Conservation (phyloP, 2,888 invertebrate species). For the Eledone cirrhosa region DNA sequence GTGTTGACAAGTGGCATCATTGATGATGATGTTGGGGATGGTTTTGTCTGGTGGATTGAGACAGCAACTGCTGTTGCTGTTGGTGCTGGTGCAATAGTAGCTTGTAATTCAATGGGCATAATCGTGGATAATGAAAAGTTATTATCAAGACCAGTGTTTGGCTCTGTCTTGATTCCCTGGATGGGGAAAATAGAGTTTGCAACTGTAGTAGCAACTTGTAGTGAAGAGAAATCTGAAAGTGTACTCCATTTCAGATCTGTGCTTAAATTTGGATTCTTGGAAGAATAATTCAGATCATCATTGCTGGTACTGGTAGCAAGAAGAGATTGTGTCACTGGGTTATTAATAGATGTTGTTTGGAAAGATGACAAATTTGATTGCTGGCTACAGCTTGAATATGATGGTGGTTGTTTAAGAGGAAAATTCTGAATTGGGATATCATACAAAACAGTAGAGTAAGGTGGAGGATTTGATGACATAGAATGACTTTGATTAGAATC, state of each 20-base stretch:
- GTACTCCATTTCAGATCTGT: slow-evolving; percentile 48
- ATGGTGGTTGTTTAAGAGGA: slow-evolving; percentile 74
- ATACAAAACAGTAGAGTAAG: slow-evolving; percentile 45
- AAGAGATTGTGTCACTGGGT: slow-evolving; percentile 39
- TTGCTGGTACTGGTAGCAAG: slow-evolving; percentile 36
- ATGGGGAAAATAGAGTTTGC: slow-evolving; percentile 35
- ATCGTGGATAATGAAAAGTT: slow-evolving; percentile 37
- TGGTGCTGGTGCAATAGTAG: slow-evolving; percentile 37
- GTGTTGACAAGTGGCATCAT: slow-evolving; percentile 44
- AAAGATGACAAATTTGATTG: slow-evolving; percentile 33
- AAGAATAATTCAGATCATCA: slow-evolving; percentile 39
- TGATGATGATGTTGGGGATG: slow-evolving; percentile 37
- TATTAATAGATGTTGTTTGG: slow-evolving; percentile 35
- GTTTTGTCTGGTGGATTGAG: slow-evolving; percentile 44
- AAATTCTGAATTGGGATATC: slow-evolving; percentile 63
- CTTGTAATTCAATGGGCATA: slow-evolving; percentile 35
- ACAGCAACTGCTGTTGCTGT: slow-evolving; percentile 34
- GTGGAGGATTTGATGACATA: slow-evolving; percentile 51
- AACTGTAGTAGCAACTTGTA: slow-evolving; percentile 45
- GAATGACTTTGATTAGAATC: slow-evolving; percentile 42
- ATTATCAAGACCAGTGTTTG: slow-evolving; percentile 39
- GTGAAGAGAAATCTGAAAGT: slow-evolving; percentile 58
- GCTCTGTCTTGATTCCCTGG: slow-evolving; percentile 54
- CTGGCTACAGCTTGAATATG: slow-evolving; percentile 71
- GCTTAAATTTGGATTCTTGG: slow-evolving; percentile 41